Evolutionary conservation across 2,797 vertebrate species (phyloP).

Genomic region (Coilia nasus): DNA sequence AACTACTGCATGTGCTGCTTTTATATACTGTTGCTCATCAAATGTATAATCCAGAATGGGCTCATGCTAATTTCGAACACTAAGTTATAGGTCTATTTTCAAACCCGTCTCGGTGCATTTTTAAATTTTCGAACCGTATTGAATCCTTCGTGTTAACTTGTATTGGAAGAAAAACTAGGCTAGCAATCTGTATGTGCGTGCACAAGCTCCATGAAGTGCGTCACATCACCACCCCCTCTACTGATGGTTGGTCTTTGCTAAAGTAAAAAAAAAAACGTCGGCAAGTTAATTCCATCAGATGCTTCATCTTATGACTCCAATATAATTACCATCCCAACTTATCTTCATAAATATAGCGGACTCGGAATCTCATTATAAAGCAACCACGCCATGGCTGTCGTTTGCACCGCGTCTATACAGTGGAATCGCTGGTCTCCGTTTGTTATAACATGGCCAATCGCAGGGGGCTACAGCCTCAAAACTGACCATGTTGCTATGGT

Average conservation of each 20-base stretch:
- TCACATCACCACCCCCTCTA: not conserved
- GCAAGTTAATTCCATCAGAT: not conserved
- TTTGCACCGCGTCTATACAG: not conserved
- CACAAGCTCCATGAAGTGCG: slow-evolving; percentile 1
- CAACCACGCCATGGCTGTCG: no score
- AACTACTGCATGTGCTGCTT: not conserved
- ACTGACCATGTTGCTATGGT: not conserved
- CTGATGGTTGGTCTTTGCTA: not conserved
- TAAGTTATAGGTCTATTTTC: not conserved
- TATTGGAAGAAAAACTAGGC: not conserved
- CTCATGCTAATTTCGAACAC: not conserved
- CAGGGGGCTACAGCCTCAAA: not conserved
- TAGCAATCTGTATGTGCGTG: not conserved
- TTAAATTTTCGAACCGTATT: not conserved
- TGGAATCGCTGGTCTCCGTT: not conserved
- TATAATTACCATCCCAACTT: not conserved
- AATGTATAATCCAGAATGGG: no score
- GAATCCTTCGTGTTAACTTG: not conserved
- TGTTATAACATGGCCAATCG: not conserved
- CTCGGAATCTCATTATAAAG: no score
- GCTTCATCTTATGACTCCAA: not conserved
- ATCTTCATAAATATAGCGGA: not conserved
- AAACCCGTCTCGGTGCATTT: not conserved
- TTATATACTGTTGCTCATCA: not conserved
- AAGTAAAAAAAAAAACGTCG: not conserved